Conservation (phyloP, 2,797 vertebrate genomes). For the Apogon talboti region DNA sequence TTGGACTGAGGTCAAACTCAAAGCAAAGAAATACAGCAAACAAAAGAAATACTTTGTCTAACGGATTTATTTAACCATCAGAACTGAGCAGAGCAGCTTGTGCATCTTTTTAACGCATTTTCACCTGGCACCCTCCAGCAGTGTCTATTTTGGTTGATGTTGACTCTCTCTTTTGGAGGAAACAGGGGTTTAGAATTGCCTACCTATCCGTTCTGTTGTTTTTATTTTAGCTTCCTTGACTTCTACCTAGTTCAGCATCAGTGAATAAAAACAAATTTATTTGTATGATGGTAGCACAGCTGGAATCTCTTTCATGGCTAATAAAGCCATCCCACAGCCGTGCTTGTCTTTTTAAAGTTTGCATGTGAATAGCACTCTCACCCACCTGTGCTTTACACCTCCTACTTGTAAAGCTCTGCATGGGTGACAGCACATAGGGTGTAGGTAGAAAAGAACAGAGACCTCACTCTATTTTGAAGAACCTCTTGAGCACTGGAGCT, state of each 20-base stretch:
- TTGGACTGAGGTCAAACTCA: too few species aligned
- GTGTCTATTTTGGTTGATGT: too few species aligned
- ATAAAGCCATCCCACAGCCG: constrained; percentile 13
- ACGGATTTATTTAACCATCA: too few species aligned
- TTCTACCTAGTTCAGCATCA: neutral
- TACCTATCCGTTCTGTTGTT: neutral
- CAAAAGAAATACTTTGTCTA: too few species aligned
- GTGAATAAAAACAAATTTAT: neutral
- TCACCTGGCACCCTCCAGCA: too few species aligned
- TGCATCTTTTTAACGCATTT: too few species aligned
- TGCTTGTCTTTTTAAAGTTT: constrained; percentile 22
- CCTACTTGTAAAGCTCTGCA: constrained; percentile 3
- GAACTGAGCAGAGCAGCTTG: too few species aligned
- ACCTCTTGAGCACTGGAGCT: constrained; percentile 7
- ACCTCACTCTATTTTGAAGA: constrained; percentile 27
- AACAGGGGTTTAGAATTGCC: neutral
- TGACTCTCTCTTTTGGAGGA: too few species aligned
- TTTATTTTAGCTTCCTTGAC: neutral
- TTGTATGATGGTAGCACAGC: constrained; percentile 23
- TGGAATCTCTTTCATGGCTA: constrained; percentile 3
- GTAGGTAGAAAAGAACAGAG: constrained; percentile 25
- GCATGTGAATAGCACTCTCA: constrained; percentile 19
- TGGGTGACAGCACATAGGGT: constrained; percentile 6
- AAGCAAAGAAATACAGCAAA: too few species aligned
- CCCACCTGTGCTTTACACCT: constrained; percentile 7